These are phyloP conservation scores for Trissolcus brochymenae DNA, from an alignment of 2,888 invertebrate species.

Conservation along the genomic window DNA sequence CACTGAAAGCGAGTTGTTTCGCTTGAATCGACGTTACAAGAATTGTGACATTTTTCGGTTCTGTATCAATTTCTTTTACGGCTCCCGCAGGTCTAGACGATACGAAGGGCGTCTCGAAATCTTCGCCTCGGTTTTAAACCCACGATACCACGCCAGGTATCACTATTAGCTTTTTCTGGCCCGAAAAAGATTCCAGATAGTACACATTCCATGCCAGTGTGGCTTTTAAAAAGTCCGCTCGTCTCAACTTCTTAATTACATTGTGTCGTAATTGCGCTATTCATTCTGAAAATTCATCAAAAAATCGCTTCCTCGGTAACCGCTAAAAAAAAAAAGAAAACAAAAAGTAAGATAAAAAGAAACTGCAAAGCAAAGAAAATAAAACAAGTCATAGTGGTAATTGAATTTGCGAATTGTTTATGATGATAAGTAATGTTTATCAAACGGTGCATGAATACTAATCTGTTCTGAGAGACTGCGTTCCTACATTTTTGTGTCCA, in stretches of 20 bases:
- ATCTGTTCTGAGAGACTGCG: slow-evolving; percentile 26
- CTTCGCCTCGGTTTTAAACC: slow-evolving; percentile 35
- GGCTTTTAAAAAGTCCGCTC: slow-evolving; percentile 51
- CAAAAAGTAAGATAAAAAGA: too few species aligned
- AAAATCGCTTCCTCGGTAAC: slow-evolving; percentile 17
- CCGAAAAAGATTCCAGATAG: slow-evolving; percentile 58
- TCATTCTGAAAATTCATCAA: slow-evolving; percentile 49
- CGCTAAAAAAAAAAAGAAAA: too few species aligned
- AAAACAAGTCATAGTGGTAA: not conserved
- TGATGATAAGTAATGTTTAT: slow-evolving; percentile 38
- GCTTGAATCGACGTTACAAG: slow-evolving; percentile 52
- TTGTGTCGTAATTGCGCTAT: slow-evolving; percentile 53
- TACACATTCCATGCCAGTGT: slow-evolving; percentile 52
- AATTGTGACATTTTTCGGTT: slow-evolving; percentile 58
- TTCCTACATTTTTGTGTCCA: slow-evolving; percentile 36
- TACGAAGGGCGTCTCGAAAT: slow-evolving; percentile 62
- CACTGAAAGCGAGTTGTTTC: slow-evolving; percentile 34
- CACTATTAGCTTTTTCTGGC: slow-evolving; percentile 57
- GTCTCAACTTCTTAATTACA: slow-evolving; percentile 56
- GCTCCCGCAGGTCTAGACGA: slow-evolving; percentile 65
- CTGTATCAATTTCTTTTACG: slow-evolving; percentile 56
- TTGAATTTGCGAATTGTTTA: not conserved
- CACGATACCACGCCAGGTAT: slow-evolving; percentile 53
- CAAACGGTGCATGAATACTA: slow-evolving; percentile 35
- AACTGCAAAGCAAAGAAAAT: too few species aligned